Conservation (phyloP, 92 coral and sea anemone genomes). For the Porites lobata region DNA sequence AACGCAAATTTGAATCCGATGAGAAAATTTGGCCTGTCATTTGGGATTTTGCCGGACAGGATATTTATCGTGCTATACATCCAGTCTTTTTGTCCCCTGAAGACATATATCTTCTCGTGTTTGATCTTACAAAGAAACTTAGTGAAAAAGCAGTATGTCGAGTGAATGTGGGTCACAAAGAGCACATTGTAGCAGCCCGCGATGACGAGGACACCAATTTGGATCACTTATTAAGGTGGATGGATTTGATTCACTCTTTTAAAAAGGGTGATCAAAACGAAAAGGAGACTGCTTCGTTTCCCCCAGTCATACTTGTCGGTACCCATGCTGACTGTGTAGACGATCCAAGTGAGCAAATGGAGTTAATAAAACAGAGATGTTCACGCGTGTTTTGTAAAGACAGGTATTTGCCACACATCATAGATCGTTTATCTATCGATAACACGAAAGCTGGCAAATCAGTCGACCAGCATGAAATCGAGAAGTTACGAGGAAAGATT, state of each 20-base stretch:
- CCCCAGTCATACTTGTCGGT: constrained; percentile 28
- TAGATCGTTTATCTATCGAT: neutral
- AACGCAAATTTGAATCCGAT: too few relatives aligned
- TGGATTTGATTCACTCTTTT: constrained; percentile 13
- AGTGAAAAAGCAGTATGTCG: neutral
- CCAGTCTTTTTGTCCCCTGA: too few relatives aligned
- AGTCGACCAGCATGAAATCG: neutral
- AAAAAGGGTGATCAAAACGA: too few relatives aligned
- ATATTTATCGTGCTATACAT: too few relatives aligned
- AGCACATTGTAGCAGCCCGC: neutral
- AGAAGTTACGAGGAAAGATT: neutral
- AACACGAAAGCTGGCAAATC: constrained; percentile 17
- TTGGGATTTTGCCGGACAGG: neutral
- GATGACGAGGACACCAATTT: neutral
- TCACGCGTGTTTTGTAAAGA: neutral
- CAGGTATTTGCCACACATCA: constrained; percentile 5
- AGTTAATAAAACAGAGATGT: neutral
- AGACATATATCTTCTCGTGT: too few relatives aligned
- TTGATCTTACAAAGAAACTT: too few relatives aligned
- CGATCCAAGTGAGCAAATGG: too few relatives aligned
- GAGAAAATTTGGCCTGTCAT: neutral
- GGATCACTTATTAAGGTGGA: constrained; percentile 20
- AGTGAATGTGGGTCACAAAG: neutral
- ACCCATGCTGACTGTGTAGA: neutral
- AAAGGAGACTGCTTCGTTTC: neutral